Evolutionary conservation across 2,888 invertebrate species (phyloP), one percentile per base, ranked within the genome.

Genomic region (Pseudolycoriella hygida): DNA sequence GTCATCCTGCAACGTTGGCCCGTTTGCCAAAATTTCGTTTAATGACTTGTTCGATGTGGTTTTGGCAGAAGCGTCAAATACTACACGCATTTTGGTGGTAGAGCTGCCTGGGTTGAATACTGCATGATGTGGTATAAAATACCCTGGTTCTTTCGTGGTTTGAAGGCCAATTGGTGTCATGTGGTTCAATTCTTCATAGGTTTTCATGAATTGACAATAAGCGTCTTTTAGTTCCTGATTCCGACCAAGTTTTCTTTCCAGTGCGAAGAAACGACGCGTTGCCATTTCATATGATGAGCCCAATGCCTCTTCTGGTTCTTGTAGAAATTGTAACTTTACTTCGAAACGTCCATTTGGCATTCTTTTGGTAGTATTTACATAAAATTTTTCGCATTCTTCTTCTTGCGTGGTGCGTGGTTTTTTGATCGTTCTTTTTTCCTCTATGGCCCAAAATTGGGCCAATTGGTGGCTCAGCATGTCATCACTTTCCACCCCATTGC

Each of bases 1-100:
- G 39, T 55, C 52, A 12, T 50, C 46, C 44, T 57, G 55, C 8
- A 57, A 19, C 2, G 47, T 48, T 1, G 57, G 57, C 1, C 58
- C 59, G 3, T 50, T 43, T 38, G 49, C 44, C 40, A 57, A 49
- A 5, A 49, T 42, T 4, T 55, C 53, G 46, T 57, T 60, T 2
- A 55, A 42, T 18, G 53, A 52, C 12, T 49, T 38, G 2, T 54
- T 51, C 10, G 50, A 42, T 5, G 42, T 38, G 30, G 50, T 50
- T 44, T 50, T 52, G 8, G 47, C 46, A 1, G 49, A 51, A 12
- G 46, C 49, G 17, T 50, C 47, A 20, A 49, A 49, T 12, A 48
- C 48, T 5, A 50, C 44, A 3, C 47, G 20, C 0, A 46, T 20
- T 8, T 50, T 48, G 15, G 49, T 48, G n/a, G 48, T 49, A 2